Conservation (phyloP, 1,140 invertebrate genomes). For the Eumeta japonica region DNA sequence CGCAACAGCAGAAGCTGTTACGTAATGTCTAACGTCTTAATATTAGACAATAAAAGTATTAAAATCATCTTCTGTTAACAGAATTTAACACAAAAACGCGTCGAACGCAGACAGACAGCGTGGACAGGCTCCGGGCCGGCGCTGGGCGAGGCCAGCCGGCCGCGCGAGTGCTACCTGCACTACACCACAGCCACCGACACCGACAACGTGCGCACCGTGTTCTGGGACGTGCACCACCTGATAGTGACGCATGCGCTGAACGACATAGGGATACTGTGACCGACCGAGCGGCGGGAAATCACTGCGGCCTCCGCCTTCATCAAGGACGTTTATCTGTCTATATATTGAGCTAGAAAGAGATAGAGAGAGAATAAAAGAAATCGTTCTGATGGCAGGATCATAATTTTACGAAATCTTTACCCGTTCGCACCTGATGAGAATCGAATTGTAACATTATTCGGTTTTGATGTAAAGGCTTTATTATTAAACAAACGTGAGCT, state of each 20-base stretch:
- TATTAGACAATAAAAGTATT: not conserved
- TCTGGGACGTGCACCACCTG: constrained; percentile 71
- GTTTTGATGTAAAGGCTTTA: too few relatives aligned
- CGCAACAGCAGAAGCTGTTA: too few relatives aligned
- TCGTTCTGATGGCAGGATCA: too few relatives aligned
- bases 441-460: too few relatives aligned
- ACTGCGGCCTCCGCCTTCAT: too few relatives aligned
- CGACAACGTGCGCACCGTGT: constrained; percentile 68
- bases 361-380: too few relatives aligned
- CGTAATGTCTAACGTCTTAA: not conserved
- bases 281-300: too few relatives aligned
- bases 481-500: too few relatives aligned
- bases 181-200: constrained; percentile 75
- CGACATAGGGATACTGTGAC: constrained; percentile 37
- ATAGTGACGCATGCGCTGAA: constrained; percentile 62
- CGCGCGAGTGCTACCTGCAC: constrained; percentile 65
- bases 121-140: constrained; percentile 31
- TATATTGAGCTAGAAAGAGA: too few relatives aligned
- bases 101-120: constrained; percentile 18
- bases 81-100: constrained; percentile 36
- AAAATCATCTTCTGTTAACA: constrained; percentile 16
- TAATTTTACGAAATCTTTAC: too few relatives aligned
- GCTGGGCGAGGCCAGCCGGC: constrained; percentile 23
- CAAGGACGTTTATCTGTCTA: too few relatives aligned
- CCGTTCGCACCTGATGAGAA: too few relatives aligned